Base-by-base conservation (phyloP, 2,888 invertebrate genomes). In the Catocala nupta region DNA sequence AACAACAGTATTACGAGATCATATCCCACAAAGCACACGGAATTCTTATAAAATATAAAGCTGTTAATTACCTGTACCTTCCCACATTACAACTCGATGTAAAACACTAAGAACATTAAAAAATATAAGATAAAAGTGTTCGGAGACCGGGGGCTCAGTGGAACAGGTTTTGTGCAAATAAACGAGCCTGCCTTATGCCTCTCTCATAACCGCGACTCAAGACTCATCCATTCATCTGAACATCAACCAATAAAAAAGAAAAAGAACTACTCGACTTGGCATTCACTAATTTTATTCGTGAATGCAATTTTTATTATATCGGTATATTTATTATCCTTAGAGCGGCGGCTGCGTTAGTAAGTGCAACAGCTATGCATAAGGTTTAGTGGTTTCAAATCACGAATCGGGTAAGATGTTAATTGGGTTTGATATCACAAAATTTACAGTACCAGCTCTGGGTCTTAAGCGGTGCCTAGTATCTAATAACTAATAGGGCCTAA, bases 221-320 rank as follows among this genome's bases (percentile, higher is more conserved):
- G 68, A 66, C 49, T 70, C 79, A 75, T 81, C 81, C 88, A 88
- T 88, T 86, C 84, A 88, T 82, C 81, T 82, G 81, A 78, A 77
- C 76, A 77, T 5, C 33, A 58, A 55, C 63, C 66, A 68, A 75
- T 78, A 77, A 78, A 81, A 74, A 65, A 59, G 64, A 65, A 65
- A 73, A 77, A 70, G 0, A 4, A 5, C 50, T 55, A 50, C 42
- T 16, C 11, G 49, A 11, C 43, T 36, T 50, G 12, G 12, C 33
- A 55, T 16, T n/a, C 36, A n/a, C 34, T 49, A 60, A 54, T 49
- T 59, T 60, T 47, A 47, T 12, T 43, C 34, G 42, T 50, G 48
- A 49, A 36, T 42, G 49, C 43, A 54, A 33, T 53, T 48, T 59
- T 59, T 59, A 39, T 39, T 8, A 39, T 39, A 9, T 9, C 9